Conservation (phyloP, 2,888 invertebrate species). For the Barypeithes pellucidus region DNA sequence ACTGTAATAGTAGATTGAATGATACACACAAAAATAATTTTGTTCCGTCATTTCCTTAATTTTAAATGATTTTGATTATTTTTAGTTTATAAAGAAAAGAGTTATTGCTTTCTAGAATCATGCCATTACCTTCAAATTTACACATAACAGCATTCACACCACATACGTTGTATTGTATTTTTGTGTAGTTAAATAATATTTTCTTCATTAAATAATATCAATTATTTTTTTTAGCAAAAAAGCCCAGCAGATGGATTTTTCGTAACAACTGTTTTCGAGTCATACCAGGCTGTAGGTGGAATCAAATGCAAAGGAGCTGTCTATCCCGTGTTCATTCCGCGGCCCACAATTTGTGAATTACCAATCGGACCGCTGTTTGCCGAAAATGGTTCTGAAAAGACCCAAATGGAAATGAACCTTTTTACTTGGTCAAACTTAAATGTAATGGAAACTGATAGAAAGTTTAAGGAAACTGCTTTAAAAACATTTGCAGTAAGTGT, state of each 20-base stretch:
- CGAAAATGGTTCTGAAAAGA: slow-evolving; percentile 81
- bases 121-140: too few relatives aligned
- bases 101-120: too few relatives aligned
- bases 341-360: slow-evolving; percentile 86
- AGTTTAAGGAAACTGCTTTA: slow-evolving; percentile 85
- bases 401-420: slow-evolving; percentile 84
- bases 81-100: too few relatives aligned
- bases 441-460: slow-evolving; percentile 78
- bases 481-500: slow-evolving; percentile 89
- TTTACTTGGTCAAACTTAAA: slow-evolving; percentile 78
- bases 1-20: too few relatives aligned
- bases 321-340: slow-evolving; percentile 90
- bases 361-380: slow-evolving; percentile 75
- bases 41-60: too few relatives aligned
- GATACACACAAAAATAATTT: too few relatives aligned
- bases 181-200: too few relatives aligned
- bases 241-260: slow-evolving; percentile 84
- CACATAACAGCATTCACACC: too few relatives aligned
- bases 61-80: too few relatives aligned
- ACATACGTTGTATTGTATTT: too few relatives aligned
- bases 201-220: too few relatives aligned
- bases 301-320: slow-evolving; percentile 91
- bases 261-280: slow-evolving; percentile 85
- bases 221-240: slow-evolving; percentile 70
- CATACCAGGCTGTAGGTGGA: slow-evolving; percentile 83